These are phyloP conservation scores for Phymanthus crucifer DNA, from an alignment of 92 coral and sea anemone species.

Conservation along the genomic window DNA sequence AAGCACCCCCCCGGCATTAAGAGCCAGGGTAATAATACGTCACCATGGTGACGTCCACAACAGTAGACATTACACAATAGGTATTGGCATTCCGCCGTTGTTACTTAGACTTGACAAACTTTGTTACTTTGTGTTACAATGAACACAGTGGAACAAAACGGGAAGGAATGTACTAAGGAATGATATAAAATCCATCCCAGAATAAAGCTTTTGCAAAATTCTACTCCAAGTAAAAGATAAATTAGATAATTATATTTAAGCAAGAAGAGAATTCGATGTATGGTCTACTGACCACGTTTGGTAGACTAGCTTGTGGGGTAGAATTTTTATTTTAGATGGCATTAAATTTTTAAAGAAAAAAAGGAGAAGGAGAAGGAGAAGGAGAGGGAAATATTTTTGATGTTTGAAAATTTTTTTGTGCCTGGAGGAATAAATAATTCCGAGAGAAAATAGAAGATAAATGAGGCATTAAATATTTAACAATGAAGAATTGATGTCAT, in stretches of 20 bases:
- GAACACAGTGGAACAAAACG: not conserved
- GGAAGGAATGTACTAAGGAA: no score
- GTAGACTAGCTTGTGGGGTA: no score
- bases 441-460: not conserved
- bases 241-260: no score
- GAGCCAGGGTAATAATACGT: slow-evolving; percentile 2
- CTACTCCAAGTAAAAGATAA: no score
- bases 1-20: slow-evolving; percentile 43
- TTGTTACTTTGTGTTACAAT: not conserved
- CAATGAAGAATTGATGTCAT: not conserved
- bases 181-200: no score
- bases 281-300: no score
- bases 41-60: slow-evolving; percentile 58
- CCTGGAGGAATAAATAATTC: not conserved
- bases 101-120: slow-evolving; percentile 24
- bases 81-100: slow-evolving; percentile 59
- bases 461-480: not conserved
- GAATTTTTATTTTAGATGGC: no score
- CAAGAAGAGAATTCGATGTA: no score
- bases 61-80: slow-evolving; percentile 38
- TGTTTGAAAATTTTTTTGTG: not conserved
- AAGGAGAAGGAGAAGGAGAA: no score
- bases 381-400: no score
- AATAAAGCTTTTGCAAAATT: no score
- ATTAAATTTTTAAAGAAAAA: no score